Percentiles rank a stretch among this genome's conserved stretches.
These are phyloP conservation scores for Drosophila persimilis DNA, from an alignment of 1,140 invertebrate species.

Conservation along the genomic window DNA sequence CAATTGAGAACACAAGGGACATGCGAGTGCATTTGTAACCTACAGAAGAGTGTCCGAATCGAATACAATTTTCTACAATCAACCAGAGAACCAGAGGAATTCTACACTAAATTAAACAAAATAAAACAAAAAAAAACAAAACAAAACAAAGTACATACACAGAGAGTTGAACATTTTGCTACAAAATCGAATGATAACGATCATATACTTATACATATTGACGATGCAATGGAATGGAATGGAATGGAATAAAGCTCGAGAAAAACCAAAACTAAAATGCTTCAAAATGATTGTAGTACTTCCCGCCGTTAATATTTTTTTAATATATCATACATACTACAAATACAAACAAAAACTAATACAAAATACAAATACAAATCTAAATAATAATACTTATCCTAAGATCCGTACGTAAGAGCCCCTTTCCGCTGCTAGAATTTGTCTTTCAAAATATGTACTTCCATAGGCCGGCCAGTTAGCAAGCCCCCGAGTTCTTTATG, in stretches of 20 bases:
- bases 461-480: conserved; percentile 54
- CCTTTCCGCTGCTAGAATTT: conserved; percentile 61
- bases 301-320: conserved; percentile 80
- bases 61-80: conserved; percentile 74
- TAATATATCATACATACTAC: conserved; percentile 56
- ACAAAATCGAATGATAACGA: conserved; percentile 69
- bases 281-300: conserved; percentile 78
- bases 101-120: conserved; percentile 49
- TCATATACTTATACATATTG: conserved; percentile 49
- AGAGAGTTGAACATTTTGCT: conserved; percentile 66
- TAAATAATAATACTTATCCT: conserved; percentile 39
- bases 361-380: conserved; percentile 22
- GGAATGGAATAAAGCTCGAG: conserved; percentile 23
- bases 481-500: not conserved
- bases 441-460: conserved; percentile 62
- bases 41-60: conserved; percentile 57
- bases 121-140: conserved; percentile 25
- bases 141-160: conserved; percentile 20
- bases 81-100: conserved; percentile 51
- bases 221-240: conserved; percentile 2
- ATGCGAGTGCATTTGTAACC: conserved; percentile 48
- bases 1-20: conserved; percentile 36
- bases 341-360: conserved; percentile 36
- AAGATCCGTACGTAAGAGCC: conserved; percentile 35
- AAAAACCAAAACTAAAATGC: conserved; percentile 63